A percentile compares a stretch with the other conserved stretches of the same genome.
Conservation (phyloP, 53 echinoderm and acorn worm genomes). For the Apostichopus leukothele region DNA sequence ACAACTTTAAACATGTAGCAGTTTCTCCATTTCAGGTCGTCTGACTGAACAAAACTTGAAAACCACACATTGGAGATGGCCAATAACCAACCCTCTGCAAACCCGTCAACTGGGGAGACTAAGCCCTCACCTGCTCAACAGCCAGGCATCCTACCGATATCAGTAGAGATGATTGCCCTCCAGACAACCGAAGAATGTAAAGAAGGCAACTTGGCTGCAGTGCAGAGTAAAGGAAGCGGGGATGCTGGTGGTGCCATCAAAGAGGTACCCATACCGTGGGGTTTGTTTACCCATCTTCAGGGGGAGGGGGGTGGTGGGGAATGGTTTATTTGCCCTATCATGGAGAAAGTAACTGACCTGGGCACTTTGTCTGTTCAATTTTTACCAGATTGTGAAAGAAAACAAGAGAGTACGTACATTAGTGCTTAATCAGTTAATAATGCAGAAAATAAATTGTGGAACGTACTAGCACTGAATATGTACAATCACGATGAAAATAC, state of each 20-base stretch:
- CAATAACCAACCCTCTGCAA: constrained; percentile 72
- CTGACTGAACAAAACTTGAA: constrained; percentile 37
- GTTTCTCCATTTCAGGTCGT: not conserved
- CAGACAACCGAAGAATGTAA: constrained; percentile 8
- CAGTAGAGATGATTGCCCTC: constrained; percentile 53
- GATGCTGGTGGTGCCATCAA: constrained; percentile 53
- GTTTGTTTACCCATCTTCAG: too few species aligned
- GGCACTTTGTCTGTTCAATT: too few species aligned
- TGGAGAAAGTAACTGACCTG: too few species aligned
- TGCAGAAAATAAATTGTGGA: too few species aligned
- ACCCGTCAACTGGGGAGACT: constrained; percentile 54
- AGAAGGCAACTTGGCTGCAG: constrained; percentile 39
- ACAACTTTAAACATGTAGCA: not conserved
- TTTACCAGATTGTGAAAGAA: too few species aligned
- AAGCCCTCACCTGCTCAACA: constrained; percentile 50
- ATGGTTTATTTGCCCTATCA: too few species aligned
- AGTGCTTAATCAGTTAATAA: too few species aligned
- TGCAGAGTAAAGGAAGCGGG: constrained; percentile 43
- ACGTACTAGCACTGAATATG: too few species aligned
- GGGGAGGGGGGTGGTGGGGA: too few species aligned
- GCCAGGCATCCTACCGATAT: constrained; percentile 64
- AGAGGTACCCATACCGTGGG: constrained; percentile 22
- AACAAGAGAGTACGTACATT: too few species aligned
- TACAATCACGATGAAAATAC: too few species aligned
- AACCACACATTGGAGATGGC: constrained; percentile 35